Base-by-base conservation (phyloP, 92 coral and sea anemone species). In the Epizoanthus rinbou region DNA sequence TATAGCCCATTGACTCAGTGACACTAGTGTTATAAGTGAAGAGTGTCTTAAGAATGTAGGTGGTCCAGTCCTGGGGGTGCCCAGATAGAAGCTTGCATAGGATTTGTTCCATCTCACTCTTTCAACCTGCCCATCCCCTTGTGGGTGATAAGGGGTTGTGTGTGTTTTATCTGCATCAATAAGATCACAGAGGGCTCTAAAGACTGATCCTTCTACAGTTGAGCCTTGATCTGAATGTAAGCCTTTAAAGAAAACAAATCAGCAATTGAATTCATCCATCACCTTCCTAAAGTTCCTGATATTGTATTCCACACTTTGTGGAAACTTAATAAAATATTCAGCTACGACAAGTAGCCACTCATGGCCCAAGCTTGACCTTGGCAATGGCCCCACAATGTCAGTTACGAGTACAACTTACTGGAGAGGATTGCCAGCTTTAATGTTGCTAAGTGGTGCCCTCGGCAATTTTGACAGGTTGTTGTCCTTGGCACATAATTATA, bases 331-430 rank as follows among this genome's bases (percentile, higher is more conserved):
- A 41, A 88, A 84, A 60, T 87, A 80, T 28, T 88, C 88, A 3
- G 85, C 63, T 5, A 88, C 88, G 67, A 88, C 88, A 66, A 88
- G 79, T 59, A 88, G 24, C 85, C 80, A 88, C 85, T 76, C 79
- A 33, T 88, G 73, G 18, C 82, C 82, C 9, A 28, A 19, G 56
- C 80, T 85, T 6, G 85, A 74, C 11, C 84, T 81, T 67, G 84
- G 85, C 69, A 88, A 73, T 59, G 79, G 24, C 74, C 80, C 78
- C 85, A 64, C 84, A 37, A 37, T 37, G 6, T 37, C 43, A 6
- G 6, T 37, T 37, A 6, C 43, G 31, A n/a, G n/a, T n/a, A n/a
- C 39, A 35, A 37, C 43, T 37, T 4, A 6, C 43, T 37, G 6
- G 43, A 37, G 5, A 37, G 43, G 35, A 84, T 60, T 11, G 75